Conservation (phyloP, 2,113 vertebrate species). For the Malurus melanocephalus region DNA sequence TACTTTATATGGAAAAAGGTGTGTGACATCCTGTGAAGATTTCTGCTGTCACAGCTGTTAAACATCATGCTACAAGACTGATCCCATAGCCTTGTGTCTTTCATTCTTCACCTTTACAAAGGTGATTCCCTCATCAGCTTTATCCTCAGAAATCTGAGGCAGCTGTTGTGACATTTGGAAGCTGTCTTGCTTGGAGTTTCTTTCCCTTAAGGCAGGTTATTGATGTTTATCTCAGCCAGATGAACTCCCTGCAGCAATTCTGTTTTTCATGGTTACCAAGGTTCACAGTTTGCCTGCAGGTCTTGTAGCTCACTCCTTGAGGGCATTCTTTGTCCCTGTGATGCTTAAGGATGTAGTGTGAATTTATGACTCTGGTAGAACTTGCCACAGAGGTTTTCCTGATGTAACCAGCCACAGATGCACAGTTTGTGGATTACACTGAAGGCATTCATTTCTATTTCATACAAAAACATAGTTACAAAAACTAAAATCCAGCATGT, state of each 20-base stretch:
- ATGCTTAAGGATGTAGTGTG: neutral
- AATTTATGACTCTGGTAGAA: neutral
- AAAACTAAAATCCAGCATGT: neutral
- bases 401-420: neutral
- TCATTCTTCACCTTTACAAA: neutral
- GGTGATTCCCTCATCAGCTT: neutral
- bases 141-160: neutral
- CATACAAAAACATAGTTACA: neutral
- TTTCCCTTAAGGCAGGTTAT: neutral
- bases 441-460: neutral
- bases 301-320: fast-evolving
- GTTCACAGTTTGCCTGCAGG: neutral
- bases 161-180: neutral
- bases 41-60: neutral
- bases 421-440: neutral
- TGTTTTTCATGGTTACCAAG: neutral
- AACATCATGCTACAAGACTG: neutral
- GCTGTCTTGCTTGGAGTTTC: neutral
- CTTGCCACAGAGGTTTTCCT: neutral
- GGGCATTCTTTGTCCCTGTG: neutral
- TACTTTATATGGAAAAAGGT: neutral
- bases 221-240: neutral
- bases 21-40: neutral
- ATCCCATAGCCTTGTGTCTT: neutral
- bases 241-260: neutral